Conservation (phyloP, 2,888 invertebrate species). For the Microchrysa polita region DNA sequence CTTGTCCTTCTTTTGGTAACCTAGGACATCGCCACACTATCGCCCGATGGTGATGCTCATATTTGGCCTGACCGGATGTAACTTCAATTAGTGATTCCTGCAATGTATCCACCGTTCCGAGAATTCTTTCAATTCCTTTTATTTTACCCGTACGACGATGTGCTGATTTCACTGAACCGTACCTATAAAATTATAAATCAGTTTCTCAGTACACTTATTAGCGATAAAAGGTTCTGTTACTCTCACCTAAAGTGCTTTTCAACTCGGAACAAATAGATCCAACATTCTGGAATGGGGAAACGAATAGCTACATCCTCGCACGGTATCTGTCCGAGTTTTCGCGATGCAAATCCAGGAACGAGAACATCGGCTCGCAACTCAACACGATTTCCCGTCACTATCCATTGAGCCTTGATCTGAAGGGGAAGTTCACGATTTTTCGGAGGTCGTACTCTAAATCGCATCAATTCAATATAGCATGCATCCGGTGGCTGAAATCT, state of each 20-base stretch:
- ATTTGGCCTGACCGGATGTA: conserved; percentile 96
- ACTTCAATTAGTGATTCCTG: conserved; percentile 95
- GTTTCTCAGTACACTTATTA: no score
- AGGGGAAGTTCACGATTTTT: conserved; percentile 96
- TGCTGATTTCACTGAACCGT: conserved; percentile 96
- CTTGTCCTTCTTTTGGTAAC: conserved; percentile 98
- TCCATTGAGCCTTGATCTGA: conserved; percentile 90
- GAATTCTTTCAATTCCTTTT: conserved; percentile 90
- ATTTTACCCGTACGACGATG: conserved; percentile 89
- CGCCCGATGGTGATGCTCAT: conserved; percentile 96
- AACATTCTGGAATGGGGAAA: conserved; percentile 98
- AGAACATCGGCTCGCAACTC: conserved; percentile 95
- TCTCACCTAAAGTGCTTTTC: conserved; percentile 88
- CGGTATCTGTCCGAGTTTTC: conserved; percentile 94
- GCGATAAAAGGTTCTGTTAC: no score
- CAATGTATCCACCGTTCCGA: conserved; percentile 89
- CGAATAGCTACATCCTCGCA: conserved; percentile 97
- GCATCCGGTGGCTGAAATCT: conserved; percentile 98
- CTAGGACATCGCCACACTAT: conserved; percentile 99
- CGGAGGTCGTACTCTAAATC: conserved; percentile 94
- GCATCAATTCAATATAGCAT: conserved; percentile 95
- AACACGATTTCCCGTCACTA: conserved; percentile 88
- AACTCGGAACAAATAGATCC: conserved; percentile 98
- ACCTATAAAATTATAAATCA: conserved; percentile 67
- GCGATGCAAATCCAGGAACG: conserved; percentile 96